These are phyloP conservation scores for Ceratosolen solmsi DNA, from an alignment of 1,140 invertebrate species.

Conservation along the genomic window DNA sequence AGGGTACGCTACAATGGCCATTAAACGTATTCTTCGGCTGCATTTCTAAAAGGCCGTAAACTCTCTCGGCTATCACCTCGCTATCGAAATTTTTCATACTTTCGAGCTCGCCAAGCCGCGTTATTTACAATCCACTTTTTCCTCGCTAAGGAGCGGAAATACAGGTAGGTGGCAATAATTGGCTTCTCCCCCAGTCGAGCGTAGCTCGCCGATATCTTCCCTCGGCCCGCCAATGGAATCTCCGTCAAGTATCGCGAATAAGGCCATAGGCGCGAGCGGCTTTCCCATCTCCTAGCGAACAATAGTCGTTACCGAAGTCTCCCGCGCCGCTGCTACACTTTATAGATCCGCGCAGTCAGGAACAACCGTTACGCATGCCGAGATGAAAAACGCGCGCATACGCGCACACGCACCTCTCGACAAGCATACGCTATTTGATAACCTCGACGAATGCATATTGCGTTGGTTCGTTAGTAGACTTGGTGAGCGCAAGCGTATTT, in stretches of 20 bases:
- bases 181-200: not conserved
- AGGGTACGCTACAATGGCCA: too few relatives aligned
- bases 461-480: conserved; percentile 33
- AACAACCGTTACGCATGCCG: conserved; percentile 34
- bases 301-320: not conserved
- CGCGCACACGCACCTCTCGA: conserved; percentile 1
- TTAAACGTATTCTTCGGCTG: too few relatives aligned
- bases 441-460: conserved; percentile 32
- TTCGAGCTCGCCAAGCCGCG: not conserved
- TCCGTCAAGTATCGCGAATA: not conserved
- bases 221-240: not conserved
- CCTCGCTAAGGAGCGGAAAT: not conserved
- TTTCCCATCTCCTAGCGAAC: not conserved
- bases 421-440: not conserved
- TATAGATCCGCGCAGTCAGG: not conserved
- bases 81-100: not conserved
- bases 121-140: conserved; percentile 3
- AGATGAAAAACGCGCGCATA: conserved; percentile 31
- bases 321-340: not conserved
- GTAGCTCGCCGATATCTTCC: not conserved
- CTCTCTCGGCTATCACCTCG: too few relatives aligned
- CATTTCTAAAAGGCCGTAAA: too few relatives aligned
- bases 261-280: not conserved
- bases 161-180: not conserved
- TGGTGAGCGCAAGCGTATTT: too few relatives aligned